Percentiles rank a stretch among this genome's conserved stretches.
These are phyloP conservation scores for Epinotia bilunana DNA, from an alignment of 2,888 invertebrate genomes.

Conservation along the genomic window DNA sequence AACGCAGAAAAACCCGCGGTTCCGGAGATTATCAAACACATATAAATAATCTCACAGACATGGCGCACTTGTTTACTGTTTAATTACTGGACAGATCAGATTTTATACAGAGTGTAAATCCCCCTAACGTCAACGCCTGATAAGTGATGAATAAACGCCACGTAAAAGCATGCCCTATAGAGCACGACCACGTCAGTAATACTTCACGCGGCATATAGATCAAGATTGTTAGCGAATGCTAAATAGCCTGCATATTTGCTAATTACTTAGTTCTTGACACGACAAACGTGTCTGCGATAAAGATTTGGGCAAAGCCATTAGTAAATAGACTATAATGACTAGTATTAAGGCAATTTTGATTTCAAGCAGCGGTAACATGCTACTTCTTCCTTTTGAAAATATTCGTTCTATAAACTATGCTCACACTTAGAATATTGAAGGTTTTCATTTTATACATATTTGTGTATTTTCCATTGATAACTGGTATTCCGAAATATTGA, in stretches of 20 bases:
- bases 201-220: constrained; percentile 3
- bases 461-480: too few species aligned
- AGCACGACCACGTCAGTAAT: constrained; percentile 8
- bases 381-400: too few species aligned
- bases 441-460: too few species aligned
- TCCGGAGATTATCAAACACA: too few species aligned
- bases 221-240: constrained; percentile 16
- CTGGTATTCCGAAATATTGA: too few species aligned
- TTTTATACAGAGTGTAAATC: background rate
- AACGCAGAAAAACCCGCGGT: too few species aligned
- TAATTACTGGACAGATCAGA: background rate
- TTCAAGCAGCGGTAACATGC: background rate
- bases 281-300: constrained; percentile 1
- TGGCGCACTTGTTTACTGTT: background rate
- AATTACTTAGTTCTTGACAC: background rate
- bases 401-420: too few species aligned
- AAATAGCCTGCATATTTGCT: constrained; percentile 11
- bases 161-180: constrained; percentile 2
- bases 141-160: background rate
- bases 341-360: background rate
- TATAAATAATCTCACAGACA: too few species aligned
- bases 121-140: background rate
- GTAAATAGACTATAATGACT: background rate
- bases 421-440: too few species aligned
- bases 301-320: background rate